Conservation (phyloP, 2,797 vertebrate species). For the Brachyrhaphis roseni region DNA sequence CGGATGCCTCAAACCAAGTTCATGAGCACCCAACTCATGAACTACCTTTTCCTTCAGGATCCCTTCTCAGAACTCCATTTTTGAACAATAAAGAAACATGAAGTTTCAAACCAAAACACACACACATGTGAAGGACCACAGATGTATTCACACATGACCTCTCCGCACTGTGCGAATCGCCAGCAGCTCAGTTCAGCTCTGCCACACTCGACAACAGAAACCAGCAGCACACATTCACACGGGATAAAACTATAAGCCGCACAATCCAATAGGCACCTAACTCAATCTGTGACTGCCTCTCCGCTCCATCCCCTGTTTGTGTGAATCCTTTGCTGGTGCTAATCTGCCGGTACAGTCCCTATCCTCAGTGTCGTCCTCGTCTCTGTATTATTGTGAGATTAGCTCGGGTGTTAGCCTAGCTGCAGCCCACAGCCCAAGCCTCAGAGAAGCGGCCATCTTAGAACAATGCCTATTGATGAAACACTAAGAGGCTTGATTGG, state of each 20-base stretch:
- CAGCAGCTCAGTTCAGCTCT: slow-evolving; percentile 56
- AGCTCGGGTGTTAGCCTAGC: slow-evolving; percentile 74
- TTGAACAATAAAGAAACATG: slow-evolving; percentile 22
- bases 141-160: slow-evolving; percentile 44
- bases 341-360: slow-evolving; percentile 71
- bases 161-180: slow-evolving; percentile 46
- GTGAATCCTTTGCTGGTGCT: slow-evolving; percentile 67
- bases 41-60: slow-evolving; percentile 9
- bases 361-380: slow-evolving; percentile 64
- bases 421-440: slow-evolving; percentile 65
- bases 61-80: background rate
- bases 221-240: slow-evolving; percentile 64
- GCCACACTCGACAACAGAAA: slow-evolving; percentile 45
- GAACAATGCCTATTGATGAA: slow-evolving; percentile 82
- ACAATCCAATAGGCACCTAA: slow-evolving; percentile 71
- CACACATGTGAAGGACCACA: slow-evolving; percentile 6
- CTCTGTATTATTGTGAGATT: slow-evolving; percentile 77
- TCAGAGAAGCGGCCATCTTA: slow-evolving; percentile 78
- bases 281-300: slow-evolving; percentile 62
- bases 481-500: slow-evolving; percentile 81
- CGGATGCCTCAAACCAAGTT: background rate
- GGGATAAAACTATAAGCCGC: slow-evolving; percentile 64
- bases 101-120: slow-evolving; percentile 5
- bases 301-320: slow-evolving; percentile 43
- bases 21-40: background rate